These are phyloP conservation scores for Scatophagus argus DNA, from an alignment of 2,113 vertebrate genomes.

Conservation along the genomic window DNA sequence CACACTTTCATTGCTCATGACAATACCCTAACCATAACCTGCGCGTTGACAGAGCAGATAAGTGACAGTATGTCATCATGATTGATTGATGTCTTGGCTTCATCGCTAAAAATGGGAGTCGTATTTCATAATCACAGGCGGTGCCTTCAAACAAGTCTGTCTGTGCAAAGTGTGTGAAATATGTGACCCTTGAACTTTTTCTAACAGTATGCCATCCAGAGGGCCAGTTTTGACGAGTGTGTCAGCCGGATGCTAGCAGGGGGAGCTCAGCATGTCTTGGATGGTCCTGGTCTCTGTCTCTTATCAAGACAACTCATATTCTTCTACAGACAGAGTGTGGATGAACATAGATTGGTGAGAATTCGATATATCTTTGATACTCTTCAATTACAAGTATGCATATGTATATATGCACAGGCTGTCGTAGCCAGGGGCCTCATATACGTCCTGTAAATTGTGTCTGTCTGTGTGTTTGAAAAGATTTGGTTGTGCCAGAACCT, in stretches of 20 bases:
- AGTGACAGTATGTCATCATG: background rate
- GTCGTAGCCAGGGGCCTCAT: background rate
- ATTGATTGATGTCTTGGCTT: background rate
- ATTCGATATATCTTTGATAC: background rate
- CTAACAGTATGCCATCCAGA: constrained; percentile 90
- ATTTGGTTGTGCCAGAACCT: constrained; percentile 97
- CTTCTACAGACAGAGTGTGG: constrained; percentile 94
- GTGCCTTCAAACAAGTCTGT: background rate
- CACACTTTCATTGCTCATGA: background rate
- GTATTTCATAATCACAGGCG: background rate
- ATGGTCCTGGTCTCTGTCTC: constrained; percentile 86
- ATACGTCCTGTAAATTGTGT: background rate
- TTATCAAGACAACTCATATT: constrained; percentile 94
- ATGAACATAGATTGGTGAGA: constrained; percentile 94
- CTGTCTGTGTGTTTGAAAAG: constrained; percentile 77
- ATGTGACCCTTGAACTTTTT: constrained; percentile 43
- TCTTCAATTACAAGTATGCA: background rate
- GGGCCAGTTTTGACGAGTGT: constrained; percentile 90
- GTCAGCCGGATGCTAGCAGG: constrained; percentile 85
- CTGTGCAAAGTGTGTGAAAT: background rate
- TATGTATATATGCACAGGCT: too few species aligned
- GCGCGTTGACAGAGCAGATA: background rate
- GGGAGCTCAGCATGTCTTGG: constrained; percentile 79
- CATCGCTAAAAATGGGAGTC: background rate
- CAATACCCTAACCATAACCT: background rate